Conservation (phyloP, 2,797 vertebrate genomes). For the Channa striata region DNA sequence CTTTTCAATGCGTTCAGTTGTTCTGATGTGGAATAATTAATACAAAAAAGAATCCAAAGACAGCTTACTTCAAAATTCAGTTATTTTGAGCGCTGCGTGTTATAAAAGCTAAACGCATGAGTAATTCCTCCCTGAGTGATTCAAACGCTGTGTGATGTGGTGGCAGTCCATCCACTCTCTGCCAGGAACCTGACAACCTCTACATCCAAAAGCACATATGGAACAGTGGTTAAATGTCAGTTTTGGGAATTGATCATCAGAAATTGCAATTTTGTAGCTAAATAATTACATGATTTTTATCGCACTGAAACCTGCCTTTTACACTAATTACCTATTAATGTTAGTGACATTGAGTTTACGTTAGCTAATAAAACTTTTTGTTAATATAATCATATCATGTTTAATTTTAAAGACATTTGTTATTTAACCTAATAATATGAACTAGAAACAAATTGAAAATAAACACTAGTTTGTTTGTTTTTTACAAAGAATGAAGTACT, state of each 20-base stretch:
- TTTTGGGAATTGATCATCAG: not conserved
- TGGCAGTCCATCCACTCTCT: constrained; percentile 34
- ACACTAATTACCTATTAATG: no score
- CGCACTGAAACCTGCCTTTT: no score
- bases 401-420: no score
- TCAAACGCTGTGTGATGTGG: constrained; percentile 37
- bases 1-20: not conserved
- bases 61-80: constrained; percentile 24
- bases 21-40: constrained; percentile 7
- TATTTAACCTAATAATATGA: no score
- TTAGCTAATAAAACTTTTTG: no score
- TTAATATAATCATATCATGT: no score
- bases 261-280: no score
- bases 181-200: constrained; percentile 18
- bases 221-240: not conserved
- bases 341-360: no score
- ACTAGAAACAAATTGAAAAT: no score
- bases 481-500: no score
- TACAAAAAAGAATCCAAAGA: constrained; percentile 17
- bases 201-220: constrained; percentile 21
- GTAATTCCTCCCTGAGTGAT: constrained; percentile 53
- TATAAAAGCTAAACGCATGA: constrained; percentile 63
- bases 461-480: no score
- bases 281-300: no score
- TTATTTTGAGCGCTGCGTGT: constrained; percentile 54